Conservation (phyloP, 2,888 invertebrate species). For the Hoplodrina ambigua region DNA sequence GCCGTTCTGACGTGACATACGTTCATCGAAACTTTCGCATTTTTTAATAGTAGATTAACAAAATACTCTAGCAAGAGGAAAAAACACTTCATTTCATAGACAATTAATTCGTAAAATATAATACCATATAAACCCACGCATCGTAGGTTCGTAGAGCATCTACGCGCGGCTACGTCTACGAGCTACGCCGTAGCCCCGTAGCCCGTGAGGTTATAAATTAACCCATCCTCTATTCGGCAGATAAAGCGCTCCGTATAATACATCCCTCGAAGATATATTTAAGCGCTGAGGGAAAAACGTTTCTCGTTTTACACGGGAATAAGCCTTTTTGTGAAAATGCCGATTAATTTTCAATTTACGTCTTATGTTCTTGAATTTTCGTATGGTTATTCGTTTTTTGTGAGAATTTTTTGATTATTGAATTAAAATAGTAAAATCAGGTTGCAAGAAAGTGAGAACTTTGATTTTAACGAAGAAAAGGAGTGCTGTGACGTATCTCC, state of each 20-base stretch:
- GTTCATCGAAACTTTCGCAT: no score
- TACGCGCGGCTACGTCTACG: constrained; percentile 54
- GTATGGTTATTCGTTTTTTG: background rate
- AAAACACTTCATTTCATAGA: constrained; percentile 38
- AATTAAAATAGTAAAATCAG: background rate
- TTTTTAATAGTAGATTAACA: no score
- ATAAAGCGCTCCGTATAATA: constrained; percentile 65
- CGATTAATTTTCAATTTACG: constrained; percentile 61
- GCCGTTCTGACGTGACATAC: no score
- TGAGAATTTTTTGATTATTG: background rate
- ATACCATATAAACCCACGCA: constrained; percentile 51
- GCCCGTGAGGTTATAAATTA: constrained; percentile 64
- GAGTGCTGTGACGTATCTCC: background rate
- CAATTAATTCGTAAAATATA: constrained; percentile 51
- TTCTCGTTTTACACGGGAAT: constrained; percentile 57
- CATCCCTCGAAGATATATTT: constrained; percentile 61
- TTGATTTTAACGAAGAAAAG: background rate
- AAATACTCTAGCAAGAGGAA: constrained; percentile 12
- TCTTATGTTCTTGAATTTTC: constrained; percentile 38
- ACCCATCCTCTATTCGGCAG: constrained; percentile 64
- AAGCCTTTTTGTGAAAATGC: constrained; percentile 53
- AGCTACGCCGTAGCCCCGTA: constrained; percentile 60
- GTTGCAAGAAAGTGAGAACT: background rate
- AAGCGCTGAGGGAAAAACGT: constrained; percentile 61
- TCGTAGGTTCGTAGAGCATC: constrained; percentile 59